Evolutionary conservation across 2,888 invertebrate species (phyloP).

Genomic region (Agrochola litura): DNA sequence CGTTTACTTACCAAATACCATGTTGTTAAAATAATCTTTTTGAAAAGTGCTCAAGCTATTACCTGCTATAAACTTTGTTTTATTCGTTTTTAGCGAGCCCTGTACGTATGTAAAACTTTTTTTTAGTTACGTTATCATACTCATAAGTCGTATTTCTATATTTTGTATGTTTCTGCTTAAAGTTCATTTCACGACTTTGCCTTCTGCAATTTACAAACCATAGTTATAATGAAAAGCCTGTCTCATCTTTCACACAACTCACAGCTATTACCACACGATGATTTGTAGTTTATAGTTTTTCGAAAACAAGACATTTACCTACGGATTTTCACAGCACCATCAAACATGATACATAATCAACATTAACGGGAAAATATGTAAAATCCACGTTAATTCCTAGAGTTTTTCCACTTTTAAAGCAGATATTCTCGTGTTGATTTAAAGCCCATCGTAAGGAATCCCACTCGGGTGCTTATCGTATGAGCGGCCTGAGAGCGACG

Average conservation of each 20-base stretch:
- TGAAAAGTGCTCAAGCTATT: neutral
- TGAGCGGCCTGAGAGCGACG: conserved; percentile 48
- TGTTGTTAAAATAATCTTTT: neutral
- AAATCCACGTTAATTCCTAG: neutral
- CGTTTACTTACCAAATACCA: neutral
- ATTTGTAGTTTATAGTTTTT: neutral
- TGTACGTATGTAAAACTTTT: neutral
- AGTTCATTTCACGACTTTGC: neutral
- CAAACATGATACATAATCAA: neutral
- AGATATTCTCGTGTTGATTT: conserved; percentile 23
- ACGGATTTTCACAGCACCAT: neutral
- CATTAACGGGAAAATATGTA: neutral
- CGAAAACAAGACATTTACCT: neutral
- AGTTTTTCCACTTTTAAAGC: conserved; percentile 6
- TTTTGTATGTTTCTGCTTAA: neutral
- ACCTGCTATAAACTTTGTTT: neutral
- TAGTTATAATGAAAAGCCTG: neutral
- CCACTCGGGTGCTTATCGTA: conserved; percentile 42
- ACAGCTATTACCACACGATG: neutral
- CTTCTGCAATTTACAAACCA: neutral
- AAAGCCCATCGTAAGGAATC: conserved; percentile 42
- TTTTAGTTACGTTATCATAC: neutral
- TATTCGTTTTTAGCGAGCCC: neutral
- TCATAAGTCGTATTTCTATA: neutral
- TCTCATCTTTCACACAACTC: neutral